Evolutionary conservation across 2,888 invertebrate genomes (phyloP), one percentile per base, ranked within the genome.

Genomic region (Rotaria socialis): DNA sequence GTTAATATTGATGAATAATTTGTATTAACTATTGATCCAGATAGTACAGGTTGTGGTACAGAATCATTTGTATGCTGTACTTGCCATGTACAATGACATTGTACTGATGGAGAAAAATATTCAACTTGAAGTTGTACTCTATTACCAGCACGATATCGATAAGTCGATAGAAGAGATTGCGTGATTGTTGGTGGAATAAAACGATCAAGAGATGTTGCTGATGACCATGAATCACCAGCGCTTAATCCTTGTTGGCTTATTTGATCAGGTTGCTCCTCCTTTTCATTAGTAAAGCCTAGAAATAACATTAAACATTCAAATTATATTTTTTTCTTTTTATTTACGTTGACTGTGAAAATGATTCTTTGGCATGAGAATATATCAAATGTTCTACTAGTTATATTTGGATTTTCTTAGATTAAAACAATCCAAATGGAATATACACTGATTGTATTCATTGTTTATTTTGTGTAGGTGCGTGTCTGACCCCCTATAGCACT

Each of bases 1-100:
- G 80, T 80, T 80, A 80, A 80, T 80, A n/a, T 80, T 80, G 80
- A 80, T 43, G 80, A 80, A 43, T 80, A 80, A 80, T 80, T 80
- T 80, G 80, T 80, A 80, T 80, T 80, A 14, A 43, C 22, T 14
- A 80, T 80, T 41, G 67, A 67, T 24, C 47, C 47, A 22, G 47
- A 10, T 43, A 14, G 80, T 47, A 80, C 16, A 22, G 8, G n/a
- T 80, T 47, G 24, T 43, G 24, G 43, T n/a, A 3, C 24, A n/a
- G 10, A 8, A 41, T 35, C 35, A 35, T 67, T 67, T 67, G 19
- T 35, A 41, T 67, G 27, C 35, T 67, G 67, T 47, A 43, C 47
- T n/a, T 47, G 80, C 80, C 80, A 80, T 47, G 47, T 80, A 47
- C 80, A 80, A 47, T 47, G 80, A n/a, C 80, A 80, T 80, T 80